Evolutionary conservation across 1,140 invertebrate genomes (phyloP).

Genomic region (Brachionus angularis): DNA sequence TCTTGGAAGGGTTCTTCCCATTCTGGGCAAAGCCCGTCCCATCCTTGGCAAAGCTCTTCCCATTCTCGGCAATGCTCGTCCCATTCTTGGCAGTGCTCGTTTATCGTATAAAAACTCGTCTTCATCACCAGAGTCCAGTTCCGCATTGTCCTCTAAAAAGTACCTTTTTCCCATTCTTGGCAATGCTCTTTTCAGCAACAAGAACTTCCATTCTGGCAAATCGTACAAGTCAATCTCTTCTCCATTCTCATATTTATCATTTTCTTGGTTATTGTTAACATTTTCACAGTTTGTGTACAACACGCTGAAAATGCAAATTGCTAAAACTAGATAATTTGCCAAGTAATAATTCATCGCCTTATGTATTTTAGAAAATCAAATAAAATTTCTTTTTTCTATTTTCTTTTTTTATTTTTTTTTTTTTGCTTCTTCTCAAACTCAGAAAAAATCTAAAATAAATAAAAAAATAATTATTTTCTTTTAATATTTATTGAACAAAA

Average conservation of each 20-base stretch:
- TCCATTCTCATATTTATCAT: background rate
- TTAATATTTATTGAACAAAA: too few species aligned
- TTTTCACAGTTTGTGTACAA: too few species aligned
- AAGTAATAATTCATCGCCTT: too few species aligned
- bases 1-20: slow-evolving; percentile 20
- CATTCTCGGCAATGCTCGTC: slow-evolving; percentile 37
- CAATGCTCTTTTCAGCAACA: slow-evolving; percentile 13
- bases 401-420: too few species aligned
- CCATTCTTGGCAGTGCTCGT: slow-evolving; percentile 34
- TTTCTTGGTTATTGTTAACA: too few species aligned
- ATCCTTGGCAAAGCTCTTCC: slow-evolving; percentile 36
- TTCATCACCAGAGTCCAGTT: background rate
- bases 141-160: slow-evolving; percentile 17
- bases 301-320: too few species aligned
- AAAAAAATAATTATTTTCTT: too few species aligned
- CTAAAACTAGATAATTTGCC: too few species aligned
- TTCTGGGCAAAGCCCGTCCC: slow-evolving; percentile 38
- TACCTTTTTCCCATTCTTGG: slow-evolving; percentile 32
- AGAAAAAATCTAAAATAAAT: too few species aligned
- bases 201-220: background rate
- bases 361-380: too few species aligned
- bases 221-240: background rate
- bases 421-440: too few species aligned
- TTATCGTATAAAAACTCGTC: slow-evolving; percentile 1
- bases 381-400: too few species aligned